Percentiles rank a stretch among this genome's conserved stretches.
Conservation (phyloP, 1,140 invertebrate species). For the Microplitis demolitor region DNA sequence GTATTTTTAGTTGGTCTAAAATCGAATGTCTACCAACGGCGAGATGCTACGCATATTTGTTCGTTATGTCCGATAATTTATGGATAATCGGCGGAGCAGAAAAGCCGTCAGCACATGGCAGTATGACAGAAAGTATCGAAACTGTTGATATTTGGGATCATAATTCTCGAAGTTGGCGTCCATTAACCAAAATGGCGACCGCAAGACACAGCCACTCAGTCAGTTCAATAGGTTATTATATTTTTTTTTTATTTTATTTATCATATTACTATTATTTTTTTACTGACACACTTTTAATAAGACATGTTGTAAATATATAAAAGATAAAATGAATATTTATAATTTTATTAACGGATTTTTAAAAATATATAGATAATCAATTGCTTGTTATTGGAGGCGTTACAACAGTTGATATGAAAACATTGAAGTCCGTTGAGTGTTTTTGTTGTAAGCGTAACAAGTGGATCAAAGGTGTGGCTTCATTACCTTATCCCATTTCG, state of each 20-base stretch:
- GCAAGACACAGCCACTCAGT: slow-evolving; percentile 67
- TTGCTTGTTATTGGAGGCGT: slow-evolving; percentile 68
- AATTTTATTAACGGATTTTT: neutral
- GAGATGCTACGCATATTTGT: slow-evolving; percentile 64
- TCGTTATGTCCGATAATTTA: slow-evolving; percentile 63
- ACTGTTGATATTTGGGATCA: slow-evolving; percentile 66
- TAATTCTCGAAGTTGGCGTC: slow-evolving; percentile 60
- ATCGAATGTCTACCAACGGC: slow-evolving; percentile 54
- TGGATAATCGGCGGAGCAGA: slow-evolving; percentile 68
- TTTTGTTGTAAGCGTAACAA: slow-evolving; percentile 64
- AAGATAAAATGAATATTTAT: neutral
- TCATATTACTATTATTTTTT: slow-evolving; percentile 14
- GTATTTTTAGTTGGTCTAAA: slow-evolving; percentile 63
- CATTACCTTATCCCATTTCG: slow-evolving; percentile 63
- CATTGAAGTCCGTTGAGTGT: slow-evolving; percentile 66
- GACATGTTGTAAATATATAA: neutral
- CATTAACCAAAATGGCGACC: slow-evolving; percentile 63
- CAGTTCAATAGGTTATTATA: slow-evolving; percentile 62
- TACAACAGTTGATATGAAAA: slow-evolving; percentile 66
- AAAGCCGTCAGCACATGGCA: slow-evolving; percentile 43
- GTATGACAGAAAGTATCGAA: slow-evolving; percentile 63
- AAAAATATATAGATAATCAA: slow-evolving; percentile 49
- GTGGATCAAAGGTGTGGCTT: slow-evolving; percentile 64
- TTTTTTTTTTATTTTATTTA: too few relatives aligned
- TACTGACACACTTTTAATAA: too few relatives aligned